These are phyloP conservation scores for Embidobia sp. DNA, from an alignment of 2,888 invertebrate species.

Conservation along the genomic window DNA sequence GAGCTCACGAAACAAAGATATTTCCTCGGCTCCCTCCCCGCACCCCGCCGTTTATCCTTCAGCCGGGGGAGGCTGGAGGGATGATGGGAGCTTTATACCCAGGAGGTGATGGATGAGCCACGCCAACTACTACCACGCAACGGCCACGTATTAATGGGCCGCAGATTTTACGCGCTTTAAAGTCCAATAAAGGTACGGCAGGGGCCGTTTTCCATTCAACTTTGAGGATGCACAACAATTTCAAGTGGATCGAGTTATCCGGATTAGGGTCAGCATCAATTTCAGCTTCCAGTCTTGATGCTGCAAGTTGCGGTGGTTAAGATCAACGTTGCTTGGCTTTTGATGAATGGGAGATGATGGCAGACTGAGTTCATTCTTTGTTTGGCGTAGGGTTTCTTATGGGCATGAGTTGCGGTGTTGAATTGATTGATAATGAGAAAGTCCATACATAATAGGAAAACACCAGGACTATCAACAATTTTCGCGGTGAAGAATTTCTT, in stretches of 20 bases:
- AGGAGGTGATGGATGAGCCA: conserved; percentile 77
- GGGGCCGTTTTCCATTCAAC: conserved; percentile 69
- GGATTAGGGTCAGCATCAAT: conserved; percentile 33
- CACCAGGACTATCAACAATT: too few relatives aligned
- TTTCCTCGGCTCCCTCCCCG: conserved; percentile 42
- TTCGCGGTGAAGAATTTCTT: too few relatives aligned
- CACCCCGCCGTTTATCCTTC: conserved; percentile 42
- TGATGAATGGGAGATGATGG: not conserved
- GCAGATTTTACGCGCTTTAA: conserved; percentile 79
- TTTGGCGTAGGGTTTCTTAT: too few relatives aligned
- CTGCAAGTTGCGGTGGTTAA: not conserved
- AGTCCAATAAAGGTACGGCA: conserved; percentile 69
- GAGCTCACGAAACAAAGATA: conserved; percentile 70
- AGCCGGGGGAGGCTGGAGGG: conserved; percentile 47
- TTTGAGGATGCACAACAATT: conserved; percentile 25
- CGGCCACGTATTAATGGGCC: conserved; percentile 75
- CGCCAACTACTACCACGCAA: conserved; percentile 68
- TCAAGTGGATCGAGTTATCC: conserved; percentile 37
- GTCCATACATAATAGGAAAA: too few relatives aligned
- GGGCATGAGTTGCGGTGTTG: too few relatives aligned
- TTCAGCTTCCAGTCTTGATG: conserved; percentile 10
- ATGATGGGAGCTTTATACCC: conserved; percentile 62
- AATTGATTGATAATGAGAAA: too few relatives aligned
- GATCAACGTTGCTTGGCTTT: too few relatives aligned
- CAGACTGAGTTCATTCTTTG: too few relatives aligned